A percentile compares a stretch with the other conserved stretches of the same genome.
phyloP scores from a whole-genome alignment of 2,888 invertebrate species.

The Drymonia ruficornis region DNA sequence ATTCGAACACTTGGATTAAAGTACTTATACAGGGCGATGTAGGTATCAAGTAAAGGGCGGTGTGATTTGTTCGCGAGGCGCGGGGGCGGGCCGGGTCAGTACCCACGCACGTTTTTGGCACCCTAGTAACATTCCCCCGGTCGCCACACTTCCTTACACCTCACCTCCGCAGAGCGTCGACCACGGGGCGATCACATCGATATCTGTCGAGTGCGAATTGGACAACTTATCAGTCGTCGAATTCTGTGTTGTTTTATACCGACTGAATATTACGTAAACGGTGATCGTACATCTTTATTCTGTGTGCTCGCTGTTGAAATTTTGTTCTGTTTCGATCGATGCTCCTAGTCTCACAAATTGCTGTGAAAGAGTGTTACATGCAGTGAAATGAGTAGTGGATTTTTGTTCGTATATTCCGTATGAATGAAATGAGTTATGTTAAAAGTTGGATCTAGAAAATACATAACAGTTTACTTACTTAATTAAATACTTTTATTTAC shows the following conservation, averaged over 20 bases:
- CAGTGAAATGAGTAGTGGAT: too few relatives aligned
- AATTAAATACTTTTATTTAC: too few relatives aligned
- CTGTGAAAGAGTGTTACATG: background rate
- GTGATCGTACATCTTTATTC: constrained; percentile 16
- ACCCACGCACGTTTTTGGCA: constrained; percentile 36
- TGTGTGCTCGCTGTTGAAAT: constrained; percentile 10
- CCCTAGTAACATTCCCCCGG: constrained; percentile 32
- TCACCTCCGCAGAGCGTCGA: background rate
- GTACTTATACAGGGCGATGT: background rate
- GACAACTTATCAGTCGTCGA: constrained; percentile 29
- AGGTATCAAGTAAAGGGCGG: constrained; percentile 31
- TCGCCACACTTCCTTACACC: constrained; percentile 20
- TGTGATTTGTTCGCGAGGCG: constrained; percentile 39
- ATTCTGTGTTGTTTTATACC: constrained; percentile 25
- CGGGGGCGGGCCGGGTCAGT: constrained; percentile 14
- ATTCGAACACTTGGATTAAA: background rate
- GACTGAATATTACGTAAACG: constrained; percentile 29
- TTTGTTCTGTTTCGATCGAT: background rate
- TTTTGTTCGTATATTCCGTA: too few relatives aligned
- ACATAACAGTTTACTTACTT: too few relatives aligned
- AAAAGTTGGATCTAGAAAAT: too few relatives aligned
- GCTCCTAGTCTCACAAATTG: background rate
- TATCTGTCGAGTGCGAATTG: constrained; percentile 37
- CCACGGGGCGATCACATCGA: constrained; percentile 32
- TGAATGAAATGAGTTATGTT: too few relatives aligned